Percentiles rank a stretch among this genome's conserved stretches.
Conservation (phyloP, 2,888 invertebrate species). For the Rhingia rostrata region DNA sequence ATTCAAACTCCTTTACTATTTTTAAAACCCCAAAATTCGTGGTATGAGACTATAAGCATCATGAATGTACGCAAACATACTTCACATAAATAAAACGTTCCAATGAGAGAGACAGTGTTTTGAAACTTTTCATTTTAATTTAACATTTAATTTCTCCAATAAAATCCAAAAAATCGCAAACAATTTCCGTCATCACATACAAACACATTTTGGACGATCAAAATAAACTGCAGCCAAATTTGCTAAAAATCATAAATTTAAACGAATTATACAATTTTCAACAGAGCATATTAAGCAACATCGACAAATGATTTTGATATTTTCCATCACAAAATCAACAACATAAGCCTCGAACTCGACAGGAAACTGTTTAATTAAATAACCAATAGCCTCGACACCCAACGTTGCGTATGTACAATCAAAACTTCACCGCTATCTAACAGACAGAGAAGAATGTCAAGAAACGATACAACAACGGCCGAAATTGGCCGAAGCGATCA, state of each 20-base stretch:
- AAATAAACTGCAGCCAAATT: slow-evolving; percentile 7
- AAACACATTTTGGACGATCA: slow-evolving; percentile 41
- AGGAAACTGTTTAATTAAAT: slow-evolving; percentile 36
- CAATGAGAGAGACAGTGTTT: neutral
- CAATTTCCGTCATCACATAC: neutral
- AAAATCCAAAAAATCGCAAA: neutral
- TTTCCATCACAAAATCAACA: slow-evolving; percentile 13
- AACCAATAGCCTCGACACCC: slow-evolving; percentile 5
- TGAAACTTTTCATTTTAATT: neutral
- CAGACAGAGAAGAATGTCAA: slow-evolving; percentile 63
- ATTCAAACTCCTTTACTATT: too few relatives aligned
- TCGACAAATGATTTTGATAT: slow-evolving; percentile 37
- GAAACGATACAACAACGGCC: slow-evolving; percentile 68
- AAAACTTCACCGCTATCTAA: slow-evolving; percentile 47
- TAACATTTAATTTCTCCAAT: neutral
- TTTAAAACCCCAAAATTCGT: too few relatives aligned
- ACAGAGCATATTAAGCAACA: slow-evolving; percentile 12
- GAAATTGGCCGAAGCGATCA: slow-evolving; percentile 71
- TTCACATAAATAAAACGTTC: too few relatives aligned
- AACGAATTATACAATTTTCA: neutral
- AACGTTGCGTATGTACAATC: slow-evolving; percentile 69
- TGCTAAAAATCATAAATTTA: neutral
- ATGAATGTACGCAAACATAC: too few relatives aligned
- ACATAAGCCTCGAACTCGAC: slow-evolving; percentile 1
- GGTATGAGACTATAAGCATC: too few relatives aligned